Percentiles rank a stretch among this genome's conserved stretches.
phyloP scores from a whole-genome alignment of 2,797 vertebrate genomes.

The Neostethus bicornis region DNA sequence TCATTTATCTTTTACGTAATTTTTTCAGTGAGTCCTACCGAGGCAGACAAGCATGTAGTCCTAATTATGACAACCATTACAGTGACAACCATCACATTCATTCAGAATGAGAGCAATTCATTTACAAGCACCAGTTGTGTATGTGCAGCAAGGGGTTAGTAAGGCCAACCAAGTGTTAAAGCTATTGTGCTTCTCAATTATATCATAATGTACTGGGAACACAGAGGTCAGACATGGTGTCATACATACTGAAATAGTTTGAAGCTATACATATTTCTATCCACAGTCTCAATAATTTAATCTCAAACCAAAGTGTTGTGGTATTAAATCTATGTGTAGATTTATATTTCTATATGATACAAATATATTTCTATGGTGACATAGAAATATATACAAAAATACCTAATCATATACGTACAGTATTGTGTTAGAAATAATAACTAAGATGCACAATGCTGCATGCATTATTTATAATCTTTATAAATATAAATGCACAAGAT shows the following conservation, averaged over 20 bases:
- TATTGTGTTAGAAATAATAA: no score
- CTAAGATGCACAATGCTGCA: no score
- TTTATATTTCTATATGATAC: no score
- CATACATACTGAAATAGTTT: background rate
- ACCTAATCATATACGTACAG: no score
- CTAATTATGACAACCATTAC: background rate
- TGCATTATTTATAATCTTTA: no score
- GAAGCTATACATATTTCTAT: no score
- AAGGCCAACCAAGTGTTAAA: background rate
- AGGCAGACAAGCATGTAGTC: background rate
- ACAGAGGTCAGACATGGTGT: background rate
- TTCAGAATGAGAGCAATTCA: background rate
- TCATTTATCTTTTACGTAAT: background rate
- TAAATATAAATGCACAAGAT: no score
- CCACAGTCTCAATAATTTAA: background rate
- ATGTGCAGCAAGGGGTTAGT: background rate
- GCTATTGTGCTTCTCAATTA: background rate
- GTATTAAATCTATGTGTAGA: no score
- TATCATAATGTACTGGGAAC: background rate
- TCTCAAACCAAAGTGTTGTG: no score
- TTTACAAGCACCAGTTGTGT: background rate
- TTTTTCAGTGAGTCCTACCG: background rate
- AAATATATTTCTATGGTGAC: no score
- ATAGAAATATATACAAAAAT: no score
- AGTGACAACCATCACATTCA: background rate